Base-by-base conservation (phyloP, 2,797 vertebrate species). In the Enteromius thamalakanensis region DNA sequence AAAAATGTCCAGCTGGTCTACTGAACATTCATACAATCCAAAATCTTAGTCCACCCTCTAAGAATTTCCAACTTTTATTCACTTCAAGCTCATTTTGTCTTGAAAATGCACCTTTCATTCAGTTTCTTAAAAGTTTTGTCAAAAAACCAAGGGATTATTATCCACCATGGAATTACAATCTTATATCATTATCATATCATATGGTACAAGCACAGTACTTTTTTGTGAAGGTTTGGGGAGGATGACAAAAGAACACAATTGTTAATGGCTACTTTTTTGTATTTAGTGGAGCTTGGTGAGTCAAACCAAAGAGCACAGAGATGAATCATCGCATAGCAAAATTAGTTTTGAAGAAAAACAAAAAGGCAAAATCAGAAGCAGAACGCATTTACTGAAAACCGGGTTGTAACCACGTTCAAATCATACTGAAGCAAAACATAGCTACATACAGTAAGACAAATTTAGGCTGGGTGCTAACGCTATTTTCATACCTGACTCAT, bases 1-100 rank as follows among this genome's bases (percentile, higher is more conserved):
- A 82, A 65, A 76, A 76, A 53, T 58, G 70, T 49, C 81, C 81
- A 82, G 81, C 72, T 82, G 81, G 81, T 82, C 72, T 55, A 68
- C 64, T 55, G 74, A 82, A 65, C 58, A 81, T 74, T 75, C 58
- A 74, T 37, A 74, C 49, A 47, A 49, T 74, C 71, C 71, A 82
- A 82, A 76, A 82, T 82, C 37, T 58, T 71, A 76, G 60, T 76
- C 32, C 32, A 53, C 6, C 6, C 45, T 49, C 9, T 21, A 45
- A 55, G 47, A 67, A 76, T 67, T n/a, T 15, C n/a, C 47, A 42
- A 67, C 71, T 42, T 76, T 82, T 51, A 45, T 49, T 65, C 47
- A 58, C 17, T 82, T 55, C 32, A 65, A 53, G n/a, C 7, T 17
- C 17, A 55, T 82, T 82, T 55, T 76, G 80, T 32, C 37, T 58